Base-by-base conservation (phyloP, 2,113 vertebrate species). In the Kobus ellipsiprymnus region DNA sequence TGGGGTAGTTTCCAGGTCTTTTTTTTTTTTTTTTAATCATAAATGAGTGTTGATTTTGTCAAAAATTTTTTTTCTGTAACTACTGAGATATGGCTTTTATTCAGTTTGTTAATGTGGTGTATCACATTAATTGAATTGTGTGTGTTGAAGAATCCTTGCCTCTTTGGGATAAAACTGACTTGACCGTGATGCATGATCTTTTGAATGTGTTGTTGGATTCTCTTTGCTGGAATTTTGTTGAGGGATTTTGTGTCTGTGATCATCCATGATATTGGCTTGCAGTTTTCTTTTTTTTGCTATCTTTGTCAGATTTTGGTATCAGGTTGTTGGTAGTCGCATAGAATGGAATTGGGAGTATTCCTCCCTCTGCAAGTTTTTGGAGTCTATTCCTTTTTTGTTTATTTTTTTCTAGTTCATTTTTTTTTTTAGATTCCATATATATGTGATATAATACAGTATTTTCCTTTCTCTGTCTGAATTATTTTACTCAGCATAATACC, bases 161-260 rank as follows among this genome's bases (percentile, higher is more conserved):
- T 71, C 19, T 23, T 71, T 71, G 64, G 64, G 17, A 12, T 71
- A 11, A 36, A 36, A 36, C n/a, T 1, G 0, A 11, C 64, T 71
- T 71, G 64, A 71, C 36, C 0, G 0, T 1, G n/a, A 36, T 36
- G 9, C 19, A 36, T 23, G n/a, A 3, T 12, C n/a, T 36, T 71
- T 36, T 21, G 12, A 36, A 6, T 1, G 67, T 71, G 19, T 12
- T 6, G 9, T 3, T 71, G n/a, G n/a, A 3, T 6, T 23, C n/a
- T 0, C 9, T 40, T 6, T 71, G 9, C 67, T 71, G n/a, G 67
- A 12, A 5, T 71, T 11, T 21, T 71, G 64, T 11, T 36, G 19
- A 71, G n/a, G 64, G 9, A 6, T 36, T 44, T 44, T 77, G 36
- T 44, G 71, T 44, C 71, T 44, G 36, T 74, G 23, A 1, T 44